Percentiles rank a stretch among this genome's conserved stretches.
Evolutionary conservation across 2,888 invertebrate species (phyloP).

Genomic region (Xestobium rufovillosum): DNA sequence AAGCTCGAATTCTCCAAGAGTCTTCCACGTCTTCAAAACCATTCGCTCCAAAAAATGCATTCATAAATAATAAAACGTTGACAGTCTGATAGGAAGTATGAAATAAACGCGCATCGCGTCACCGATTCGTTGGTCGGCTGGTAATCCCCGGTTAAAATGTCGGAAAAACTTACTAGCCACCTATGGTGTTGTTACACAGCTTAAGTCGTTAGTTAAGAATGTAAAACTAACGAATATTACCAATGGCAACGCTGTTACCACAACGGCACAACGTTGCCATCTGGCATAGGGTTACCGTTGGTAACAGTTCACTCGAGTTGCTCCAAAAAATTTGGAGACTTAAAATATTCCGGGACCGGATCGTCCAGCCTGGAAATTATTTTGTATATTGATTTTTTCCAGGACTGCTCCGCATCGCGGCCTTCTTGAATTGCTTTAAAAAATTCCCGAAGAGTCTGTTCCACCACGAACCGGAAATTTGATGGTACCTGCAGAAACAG

Average conservation of each 20-base stretch:
- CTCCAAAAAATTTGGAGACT: constrained; percentile 98
- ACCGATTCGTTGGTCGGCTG: constrained; percentile 39
- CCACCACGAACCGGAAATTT: constrained; percentile 94
- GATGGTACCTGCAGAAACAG: constrained; percentile 75
- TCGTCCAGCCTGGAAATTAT: constrained; percentile 99
- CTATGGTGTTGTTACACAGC: constrained; percentile 11
- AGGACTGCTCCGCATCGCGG: constrained; percentile 97
- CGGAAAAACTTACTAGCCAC: constrained; percentile 18
- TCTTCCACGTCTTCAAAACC: constrained; percentile 34
- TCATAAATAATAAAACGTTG: constrained; percentile 40
- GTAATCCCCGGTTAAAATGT: constrained; percentile 18
- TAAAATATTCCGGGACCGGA: constrained; percentile 98
- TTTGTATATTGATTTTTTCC: constrained; percentile 99
- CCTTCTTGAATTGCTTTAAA: constrained; percentile 96
- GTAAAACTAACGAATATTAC: constrained; percentile 29
- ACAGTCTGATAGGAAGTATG: constrained; percentile 32
- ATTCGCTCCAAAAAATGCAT: constrained; percentile 35
- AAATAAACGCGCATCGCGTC: constrained; percentile 30
- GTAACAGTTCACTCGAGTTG: constrained; percentile 75
- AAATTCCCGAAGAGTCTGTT: constrained; percentile 97
- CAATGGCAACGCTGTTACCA: constrained; percentile 18
- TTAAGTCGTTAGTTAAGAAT: constrained; percentile 15
- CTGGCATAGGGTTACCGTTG: constrained; percentile 30
- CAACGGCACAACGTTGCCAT: constrained; percentile 28
- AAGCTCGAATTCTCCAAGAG: constrained; percentile 32